Base-by-base conservation (phyloP, 1,140 invertebrate species). In the Orchesella cincta region DNA sequence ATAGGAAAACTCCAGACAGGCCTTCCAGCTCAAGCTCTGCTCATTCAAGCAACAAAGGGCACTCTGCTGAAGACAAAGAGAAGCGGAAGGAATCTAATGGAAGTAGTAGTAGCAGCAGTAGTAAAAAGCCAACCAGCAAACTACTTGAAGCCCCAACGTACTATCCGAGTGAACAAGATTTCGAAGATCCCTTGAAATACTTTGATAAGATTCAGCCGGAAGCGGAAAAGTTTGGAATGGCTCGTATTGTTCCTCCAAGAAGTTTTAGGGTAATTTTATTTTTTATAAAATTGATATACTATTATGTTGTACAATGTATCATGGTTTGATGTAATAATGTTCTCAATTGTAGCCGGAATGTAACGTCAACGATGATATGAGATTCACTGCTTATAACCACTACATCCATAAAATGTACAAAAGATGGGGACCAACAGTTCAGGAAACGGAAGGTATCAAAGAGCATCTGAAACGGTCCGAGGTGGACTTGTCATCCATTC, bases 301-400 rank as follows among this genome's bases (percentile, higher is more conserved):
- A n/a, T n/a, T n/a, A n/a, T n/a, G n/a, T n/a, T n/a, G n/a, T n/a
- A n/a, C n/a, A n/a, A n/a, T n/a, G n/a, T n/a, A n/a, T n/a, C n/a
- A n/a, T 5, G 46, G 62, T 18, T 26, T 39, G 20, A 75, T 75
- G n/a, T 34, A 36, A 74, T 73, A 0, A 36, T 29, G 16, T 52
- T 77, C n/a, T 76, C 67, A 20, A 78, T 85, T 87, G 46, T 79
- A 91, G 87, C 93, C 94, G 0, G 92, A 95, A 82, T 96, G 94
- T 83, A 92, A 93, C 83, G 90, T 97, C 0, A 90, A 90, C 46
- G 93, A 93, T 83, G 92, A 92, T 82, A 93, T 94, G 90, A 86
- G 92, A 73, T 98, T 97, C 83, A 94, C 92, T 0, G 93, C 93
- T 0, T 93, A 95, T 74, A 95, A 96, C 85, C 96, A 98, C 83